A percentile compares a stretch with the other conserved stretches of the same genome.
Evolutionary conservation across 2,888 invertebrate species (phyloP).

Genomic region (Diarsia rubi): DNA sequence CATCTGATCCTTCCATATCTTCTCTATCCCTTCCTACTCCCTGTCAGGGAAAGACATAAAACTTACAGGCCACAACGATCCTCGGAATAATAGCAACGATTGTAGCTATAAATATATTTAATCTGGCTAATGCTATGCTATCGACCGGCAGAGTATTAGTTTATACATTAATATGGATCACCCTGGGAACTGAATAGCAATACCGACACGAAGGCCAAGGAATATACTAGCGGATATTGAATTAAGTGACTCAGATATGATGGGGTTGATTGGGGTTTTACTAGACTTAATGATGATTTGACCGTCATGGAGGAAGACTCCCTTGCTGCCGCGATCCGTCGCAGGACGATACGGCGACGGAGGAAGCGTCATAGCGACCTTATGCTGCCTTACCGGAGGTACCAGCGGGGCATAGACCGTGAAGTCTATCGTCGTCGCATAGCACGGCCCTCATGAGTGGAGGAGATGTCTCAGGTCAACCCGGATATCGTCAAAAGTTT

Average conservation of each 20-base stretch:
- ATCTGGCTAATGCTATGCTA: constrained; percentile 56
- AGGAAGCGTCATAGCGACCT: neutral
- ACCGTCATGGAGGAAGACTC: too few relatives aligned
- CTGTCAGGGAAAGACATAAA: constrained; percentile 46
- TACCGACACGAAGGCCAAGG: constrained; percentile 6
- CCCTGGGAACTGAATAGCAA: constrained; percentile 20
- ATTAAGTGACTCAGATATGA: constrained; percentile 4
- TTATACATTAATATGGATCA: constrained; percentile 35
- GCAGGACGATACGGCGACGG: too few relatives aligned
- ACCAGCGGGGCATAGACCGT: neutral
- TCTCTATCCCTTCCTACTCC: constrained; percentile 29
- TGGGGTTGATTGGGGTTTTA: neutral
- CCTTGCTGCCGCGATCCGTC: too few relatives aligned
- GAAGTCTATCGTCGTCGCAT: neutral
- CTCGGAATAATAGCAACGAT: constrained; percentile 51
- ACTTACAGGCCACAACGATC: constrained; percentile 50
- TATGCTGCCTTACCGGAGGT: neutral
- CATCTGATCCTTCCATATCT: constrained; percentile 14
- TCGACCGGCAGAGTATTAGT: constrained; percentile 42
- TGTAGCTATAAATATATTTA: constrained; percentile 60
- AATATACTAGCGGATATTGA: constrained; percentile 1
- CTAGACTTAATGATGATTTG: neutral
- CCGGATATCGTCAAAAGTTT: too few relatives aligned
- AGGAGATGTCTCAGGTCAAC: neutral
- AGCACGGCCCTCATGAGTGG: neutral